A percentile compares a stretch with the other conserved stretches of the same genome.
phyloP scores from a whole-genome alignment of 2,797 vertebrate species.

The Rhinogobio ventralis region DNA sequence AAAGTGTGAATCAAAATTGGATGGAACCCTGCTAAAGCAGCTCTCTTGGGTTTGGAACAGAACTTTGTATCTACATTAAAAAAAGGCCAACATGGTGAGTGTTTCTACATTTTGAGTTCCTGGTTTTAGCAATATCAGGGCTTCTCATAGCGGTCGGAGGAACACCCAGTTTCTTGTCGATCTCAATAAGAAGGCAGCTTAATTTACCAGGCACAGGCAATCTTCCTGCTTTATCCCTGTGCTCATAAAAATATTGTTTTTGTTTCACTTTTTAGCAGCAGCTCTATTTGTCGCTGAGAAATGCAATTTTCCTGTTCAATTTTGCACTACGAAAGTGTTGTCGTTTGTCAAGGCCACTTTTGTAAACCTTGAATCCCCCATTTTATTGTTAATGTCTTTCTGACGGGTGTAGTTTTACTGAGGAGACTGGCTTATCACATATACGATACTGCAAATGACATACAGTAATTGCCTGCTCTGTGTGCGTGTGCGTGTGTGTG shows the following conservation, averaged over 20 bases:
- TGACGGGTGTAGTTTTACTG: not conserved
- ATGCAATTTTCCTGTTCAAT: conserved; percentile 5
- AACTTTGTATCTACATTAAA: not conserved
- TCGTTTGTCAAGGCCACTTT: not conserved
- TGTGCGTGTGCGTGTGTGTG: too few species aligned
- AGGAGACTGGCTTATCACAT: not conserved
- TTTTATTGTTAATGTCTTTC: not conserved
- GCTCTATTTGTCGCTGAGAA: not conserved
- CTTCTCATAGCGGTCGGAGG: not conserved
- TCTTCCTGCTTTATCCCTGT: not conserved
- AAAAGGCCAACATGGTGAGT: not conserved
- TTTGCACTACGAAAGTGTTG: not conserved
- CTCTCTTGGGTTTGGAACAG: not conserved
- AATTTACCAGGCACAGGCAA: conserved; percentile 1
- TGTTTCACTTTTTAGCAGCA: conserved; percentile 8
- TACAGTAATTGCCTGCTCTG: not conserved
- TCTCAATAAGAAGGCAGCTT: not conserved
- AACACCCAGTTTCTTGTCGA: not conserved
- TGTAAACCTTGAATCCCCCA: not conserved
- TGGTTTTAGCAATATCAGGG: conserved; percentile 6
- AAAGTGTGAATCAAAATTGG: not conserved
- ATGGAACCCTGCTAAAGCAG: not conserved
- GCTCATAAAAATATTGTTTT: conserved; percentile 4
- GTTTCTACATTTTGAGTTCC: not conserved
- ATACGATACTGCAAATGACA: not conserved